phyloP scores from a whole-genome alignment of 2,113 vertebrate species.

The Blennius ocellaris region DNA sequence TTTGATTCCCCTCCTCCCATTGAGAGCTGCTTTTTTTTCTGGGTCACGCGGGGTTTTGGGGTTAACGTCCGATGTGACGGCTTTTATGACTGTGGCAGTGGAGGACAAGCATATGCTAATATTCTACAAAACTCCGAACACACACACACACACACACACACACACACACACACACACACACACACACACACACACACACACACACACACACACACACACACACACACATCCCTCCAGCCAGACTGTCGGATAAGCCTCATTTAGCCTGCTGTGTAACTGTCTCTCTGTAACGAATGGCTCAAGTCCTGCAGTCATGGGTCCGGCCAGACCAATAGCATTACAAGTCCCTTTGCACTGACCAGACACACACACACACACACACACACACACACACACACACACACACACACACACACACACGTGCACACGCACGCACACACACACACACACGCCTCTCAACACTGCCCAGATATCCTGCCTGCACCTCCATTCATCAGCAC shows the following conservation, averaged over 20 bases:
- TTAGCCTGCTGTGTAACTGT: constrained; percentile 75
- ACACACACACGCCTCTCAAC: constrained; percentile 36
- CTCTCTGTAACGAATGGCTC: constrained; percentile 73
- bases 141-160: constrained; percentile 52
- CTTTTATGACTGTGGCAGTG: constrained; percentile 49
- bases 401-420: no score
- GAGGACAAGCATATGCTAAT: constrained; percentile 18
- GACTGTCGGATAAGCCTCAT: constrained; percentile 76
- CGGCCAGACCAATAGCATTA: constrained; percentile 57
- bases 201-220: constrained; percentile 48
- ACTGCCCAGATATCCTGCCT: constrained; percentile 71
- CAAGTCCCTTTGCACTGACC: constrained; percentile 48
- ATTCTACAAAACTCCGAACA: constrained; percentile 21
- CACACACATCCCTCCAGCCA: constrained; percentile 63
- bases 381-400: no score
- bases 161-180: constrained; percentile 58
- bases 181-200: constrained; percentile 55
- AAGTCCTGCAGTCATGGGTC: constrained; percentile 50
- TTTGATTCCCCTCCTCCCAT: constrained; percentile 52
- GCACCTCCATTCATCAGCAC: constrained; percentile 66
- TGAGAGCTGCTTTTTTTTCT: constrained; percentile 24
- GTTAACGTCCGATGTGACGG: constrained; percentile 43
- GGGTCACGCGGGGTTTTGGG: constrained; percentile 43
- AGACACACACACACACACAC: neutral
- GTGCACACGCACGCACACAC: constrained; percentile 12